Evolutionary conservation across 1,140 invertebrate genomes (phyloP).

Genomic region (Pissodes strobi): DNA sequence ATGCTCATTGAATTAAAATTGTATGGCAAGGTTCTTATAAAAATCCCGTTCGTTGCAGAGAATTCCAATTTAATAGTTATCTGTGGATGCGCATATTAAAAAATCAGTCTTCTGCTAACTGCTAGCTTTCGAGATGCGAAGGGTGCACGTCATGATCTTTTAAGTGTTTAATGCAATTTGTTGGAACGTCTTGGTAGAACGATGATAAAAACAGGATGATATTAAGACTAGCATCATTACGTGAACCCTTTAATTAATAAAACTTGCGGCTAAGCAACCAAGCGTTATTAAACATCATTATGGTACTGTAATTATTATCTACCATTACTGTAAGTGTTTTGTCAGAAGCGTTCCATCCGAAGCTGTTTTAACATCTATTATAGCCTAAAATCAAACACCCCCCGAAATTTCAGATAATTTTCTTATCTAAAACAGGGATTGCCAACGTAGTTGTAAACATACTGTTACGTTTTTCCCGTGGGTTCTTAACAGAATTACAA

Average conservation of each 20-base stretch:
- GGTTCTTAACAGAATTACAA: too few species aligned
- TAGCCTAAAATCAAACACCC: too few species aligned
- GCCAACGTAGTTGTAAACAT: too few species aligned
- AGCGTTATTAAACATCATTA: background rate
- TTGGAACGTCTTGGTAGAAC: constrained; percentile 12
- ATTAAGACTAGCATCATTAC: constrained; percentile 1
- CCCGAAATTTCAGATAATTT: too few species aligned
- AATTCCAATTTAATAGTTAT: constrained; percentile 1
- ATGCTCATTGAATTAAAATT: background rate
- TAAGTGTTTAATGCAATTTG: background rate
- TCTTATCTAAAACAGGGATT: too few species aligned
- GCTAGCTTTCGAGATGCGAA: background rate
- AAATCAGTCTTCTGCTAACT: constrained; percentile 7
- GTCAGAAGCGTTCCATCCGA: too few species aligned
- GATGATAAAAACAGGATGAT: constrained; percentile 6
- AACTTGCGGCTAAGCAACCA: background rate
- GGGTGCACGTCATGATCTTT: constrained; percentile 1
- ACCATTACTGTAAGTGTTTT: too few species aligned
- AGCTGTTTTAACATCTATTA: too few species aligned
- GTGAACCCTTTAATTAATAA: constrained; percentile 11
- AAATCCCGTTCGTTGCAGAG: background rate
- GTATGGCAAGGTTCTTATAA: background rate
- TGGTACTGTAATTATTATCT: background rate
- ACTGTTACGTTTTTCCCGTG: too few species aligned
- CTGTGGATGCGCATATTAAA: constrained; percentile 5